Evolutionary conservation across 2,888 invertebrate genomes (phyloP).

Genomic region (Rhimphoctona megacephalus): DNA sequence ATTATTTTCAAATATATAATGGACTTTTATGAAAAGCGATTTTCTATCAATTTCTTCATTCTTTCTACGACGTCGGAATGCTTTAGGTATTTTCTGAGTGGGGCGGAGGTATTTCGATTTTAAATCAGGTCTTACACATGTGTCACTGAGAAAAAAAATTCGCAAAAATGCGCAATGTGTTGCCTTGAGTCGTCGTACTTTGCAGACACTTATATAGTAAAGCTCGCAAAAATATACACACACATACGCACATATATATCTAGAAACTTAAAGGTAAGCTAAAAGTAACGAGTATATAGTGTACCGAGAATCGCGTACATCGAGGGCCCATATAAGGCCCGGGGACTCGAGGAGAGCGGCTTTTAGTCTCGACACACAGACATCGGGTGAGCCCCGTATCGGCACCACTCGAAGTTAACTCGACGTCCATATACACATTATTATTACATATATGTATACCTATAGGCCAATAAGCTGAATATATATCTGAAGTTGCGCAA

Average conservation of each 20-base stretch:
- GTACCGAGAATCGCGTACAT: slow-evolving; percentile 68
- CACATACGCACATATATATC: slow-evolving; percentile 14
- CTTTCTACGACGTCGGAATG: neutral
- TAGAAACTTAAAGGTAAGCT: slow-evolving; percentile 23
- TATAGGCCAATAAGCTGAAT: slow-evolving; percentile 22
- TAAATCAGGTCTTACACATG: slow-evolving; percentile 9
- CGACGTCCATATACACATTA: slow-evolving; percentile 49
- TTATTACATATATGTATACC: slow-evolving; percentile 23
- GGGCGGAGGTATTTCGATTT: neutral
- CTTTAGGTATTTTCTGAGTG: neutral
- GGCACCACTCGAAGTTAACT: slow-evolving; percentile 53
- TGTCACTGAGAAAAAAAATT: slow-evolving; percentile 10
- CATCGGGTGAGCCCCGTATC: slow-evolving; percentile 55
- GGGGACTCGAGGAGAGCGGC: slow-evolving; percentile 63
- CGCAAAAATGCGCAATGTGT: slow-evolving; percentile 15
- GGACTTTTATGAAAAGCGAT: neutral
- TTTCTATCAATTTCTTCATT: neutral
- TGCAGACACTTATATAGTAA: slow-evolving; percentile 32
- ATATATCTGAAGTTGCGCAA: slow-evolving; percentile 62
- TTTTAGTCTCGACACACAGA: slow-evolving; percentile 63
- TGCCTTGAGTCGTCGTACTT: slow-evolving; percentile 26
- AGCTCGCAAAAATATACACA: slow-evolving; percentile 6
- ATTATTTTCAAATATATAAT: no score
- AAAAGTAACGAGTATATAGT: slow-evolving; percentile 55
- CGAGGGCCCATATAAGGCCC: slow-evolving; percentile 69